A percentile compares a stretch with the other conserved stretches of the same genome.
Conservation (phyloP, 2,113 vertebrate species). For the Haemorhous mexicanus region DNA sequence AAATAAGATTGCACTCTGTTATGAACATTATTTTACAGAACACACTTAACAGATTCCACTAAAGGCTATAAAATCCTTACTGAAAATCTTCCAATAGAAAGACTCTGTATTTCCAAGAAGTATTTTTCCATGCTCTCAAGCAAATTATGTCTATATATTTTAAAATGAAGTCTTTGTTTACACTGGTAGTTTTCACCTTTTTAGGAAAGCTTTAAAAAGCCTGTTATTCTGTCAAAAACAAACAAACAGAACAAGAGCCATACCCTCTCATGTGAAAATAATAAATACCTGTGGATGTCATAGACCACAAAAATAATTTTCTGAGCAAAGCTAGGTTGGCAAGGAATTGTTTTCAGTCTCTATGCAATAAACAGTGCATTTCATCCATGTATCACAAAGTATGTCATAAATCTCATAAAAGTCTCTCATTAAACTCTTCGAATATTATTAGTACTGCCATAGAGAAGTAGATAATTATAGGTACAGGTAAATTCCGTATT, state of each 20-base stretch:
- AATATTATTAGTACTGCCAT: neutral
- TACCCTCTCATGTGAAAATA: neutral
- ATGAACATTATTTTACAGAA: constrained; percentile 41
- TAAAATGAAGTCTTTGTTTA: neutral
- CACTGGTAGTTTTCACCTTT: constrained; percentile 1
- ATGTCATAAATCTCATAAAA: neutral
- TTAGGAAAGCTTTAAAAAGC: neutral
- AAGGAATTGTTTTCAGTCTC: neutral
- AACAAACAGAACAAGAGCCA: neutral
- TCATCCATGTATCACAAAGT: neutral
- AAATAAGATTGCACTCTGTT: neutral
- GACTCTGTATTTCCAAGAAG: neutral
- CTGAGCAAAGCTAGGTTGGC: neutral
- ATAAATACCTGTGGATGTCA: constrained; percentile 9
- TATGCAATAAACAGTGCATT: neutral
- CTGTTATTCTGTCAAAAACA: neutral
- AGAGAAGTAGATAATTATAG: neutral
- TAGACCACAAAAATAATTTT: neutral
- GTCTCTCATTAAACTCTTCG: neutral
- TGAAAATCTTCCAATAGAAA: neutral
- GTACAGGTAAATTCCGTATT: neutral
- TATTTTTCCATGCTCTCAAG: constrained; percentile 19
- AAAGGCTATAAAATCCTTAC: constrained; percentile 11
- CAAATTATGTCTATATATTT: neutral
- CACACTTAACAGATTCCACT: neutral